These are phyloP conservation scores for Gavialis gangeticus DNA, from an alignment of 2,113 vertebrate genomes.

Conservation along the genomic window DNA sequence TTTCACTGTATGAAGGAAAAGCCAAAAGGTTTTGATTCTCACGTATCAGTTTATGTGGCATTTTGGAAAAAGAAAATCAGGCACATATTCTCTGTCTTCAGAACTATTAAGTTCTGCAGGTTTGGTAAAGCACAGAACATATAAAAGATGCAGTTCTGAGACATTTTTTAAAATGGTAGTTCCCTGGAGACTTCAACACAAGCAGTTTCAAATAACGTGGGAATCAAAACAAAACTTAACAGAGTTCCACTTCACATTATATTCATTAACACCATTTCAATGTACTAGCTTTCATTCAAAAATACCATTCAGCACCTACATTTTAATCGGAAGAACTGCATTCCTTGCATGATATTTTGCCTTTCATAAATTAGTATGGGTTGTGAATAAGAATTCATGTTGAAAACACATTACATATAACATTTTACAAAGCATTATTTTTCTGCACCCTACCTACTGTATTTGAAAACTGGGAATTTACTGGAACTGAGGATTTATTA, in stretches of 20 bases:
- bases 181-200: neutral
- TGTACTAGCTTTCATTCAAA: slow-evolving; percentile 50
- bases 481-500: slow-evolving; percentile 86
- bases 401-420: slow-evolving; percentile 74
- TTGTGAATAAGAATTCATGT: slow-evolving; percentile 63
- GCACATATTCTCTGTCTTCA: neutral
- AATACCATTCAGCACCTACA: slow-evolving; percentile 36
- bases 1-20: neutral
- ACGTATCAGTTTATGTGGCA: neutral
- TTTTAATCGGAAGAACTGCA: slow-evolving; percentile 64
- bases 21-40: neutral
- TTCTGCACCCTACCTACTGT: slow-evolving; percentile 83
- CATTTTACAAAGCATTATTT: slow-evolving; percentile 75
- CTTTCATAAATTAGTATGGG: slow-evolving; percentile 19
- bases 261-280: slow-evolving; percentile 2
- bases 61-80: neutral
- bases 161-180: neutral
- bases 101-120: neutral
- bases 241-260: neutral
- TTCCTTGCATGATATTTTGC: slow-evolving; percentile 42
- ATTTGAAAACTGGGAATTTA: slow-evolving; percentile 85
- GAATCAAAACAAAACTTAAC: neutral
- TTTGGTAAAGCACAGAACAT: neutral
- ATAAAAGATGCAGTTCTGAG: neutral
- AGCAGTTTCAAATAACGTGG: neutral